Conservation (phyloP, 2,888 invertebrate genomes). For the Choreutis nemorana region DNA sequence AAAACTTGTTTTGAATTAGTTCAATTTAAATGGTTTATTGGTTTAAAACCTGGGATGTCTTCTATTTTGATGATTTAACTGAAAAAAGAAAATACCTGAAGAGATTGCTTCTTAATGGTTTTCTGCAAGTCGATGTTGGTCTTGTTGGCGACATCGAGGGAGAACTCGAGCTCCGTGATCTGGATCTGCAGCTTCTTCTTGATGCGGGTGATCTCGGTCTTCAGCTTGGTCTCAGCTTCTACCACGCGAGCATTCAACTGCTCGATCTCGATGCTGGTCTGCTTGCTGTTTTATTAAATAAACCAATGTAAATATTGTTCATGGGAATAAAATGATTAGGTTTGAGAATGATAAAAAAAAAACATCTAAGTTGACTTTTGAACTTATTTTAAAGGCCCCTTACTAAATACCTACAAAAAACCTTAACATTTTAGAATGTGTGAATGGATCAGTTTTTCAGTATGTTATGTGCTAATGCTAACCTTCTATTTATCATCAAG, state of each 20-base stretch:
- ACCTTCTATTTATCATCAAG: slow-evolving; percentile 74
- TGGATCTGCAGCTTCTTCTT: slow-evolving; percentile 99
- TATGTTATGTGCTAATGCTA: too few relatives aligned
- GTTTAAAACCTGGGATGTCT: too few relatives aligned
- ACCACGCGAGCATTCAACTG: slow-evolving; percentile 94
- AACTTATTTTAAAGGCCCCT: too few relatives aligned
- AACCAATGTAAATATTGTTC: too few relatives aligned
- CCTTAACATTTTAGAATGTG: not conserved
- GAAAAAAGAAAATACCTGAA: slow-evolving; percentile 67
- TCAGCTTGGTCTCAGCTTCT: slow-evolving; percentile 94
- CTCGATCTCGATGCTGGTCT: slow-evolving; percentile 97
- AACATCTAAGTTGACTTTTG: too few relatives aligned
- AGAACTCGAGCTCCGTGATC: slow-evolving; percentile 96
- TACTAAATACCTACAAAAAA: too few relatives aligned
- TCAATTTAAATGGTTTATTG: too few relatives aligned
- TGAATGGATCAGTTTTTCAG: too few relatives aligned
- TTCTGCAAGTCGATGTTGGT: slow-evolving; percentile 97
- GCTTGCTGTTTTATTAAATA: slow-evolving; percentile 92
- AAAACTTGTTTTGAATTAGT: not conserved
- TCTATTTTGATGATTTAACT: not conserved
- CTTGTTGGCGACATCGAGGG: slow-evolving; percentile 97
- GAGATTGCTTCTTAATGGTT: slow-evolving; percentile 96
- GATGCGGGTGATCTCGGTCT: slow-evolving; percentile 94
- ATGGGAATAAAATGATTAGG: too few relatives aligned
- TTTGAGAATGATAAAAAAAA: too few relatives aligned